Conservation (phyloP, 2,797 vertebrate genomes). For the Myotis vivesi region DNA sequence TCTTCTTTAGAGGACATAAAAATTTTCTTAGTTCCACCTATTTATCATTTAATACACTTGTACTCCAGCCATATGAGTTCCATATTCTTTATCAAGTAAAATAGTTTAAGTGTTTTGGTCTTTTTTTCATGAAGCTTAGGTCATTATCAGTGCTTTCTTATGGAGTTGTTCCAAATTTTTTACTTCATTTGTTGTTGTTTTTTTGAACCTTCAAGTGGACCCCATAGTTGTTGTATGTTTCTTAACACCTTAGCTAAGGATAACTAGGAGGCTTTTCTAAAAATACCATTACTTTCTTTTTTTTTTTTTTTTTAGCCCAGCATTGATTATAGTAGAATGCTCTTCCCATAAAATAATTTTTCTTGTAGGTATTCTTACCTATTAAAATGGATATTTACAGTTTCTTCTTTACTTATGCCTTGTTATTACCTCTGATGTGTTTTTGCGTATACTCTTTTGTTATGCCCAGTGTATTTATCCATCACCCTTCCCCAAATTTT, state of each 20-base stretch:
- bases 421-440: neutral
- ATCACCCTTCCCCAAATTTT: neutral
- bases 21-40: neutral
- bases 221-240: neutral
- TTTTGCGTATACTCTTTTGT: neutral
- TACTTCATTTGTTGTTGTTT: neutral
- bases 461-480: neutral
- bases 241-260: neutral
- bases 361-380: neutral
- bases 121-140: neutral
- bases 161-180: neutral
- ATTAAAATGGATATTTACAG: neutral
- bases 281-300: neutral
- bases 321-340: neutral
- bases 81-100: constrained; percentile 4
- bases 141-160: constrained; percentile 1
- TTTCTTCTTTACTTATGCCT: constrained; percentile 14
- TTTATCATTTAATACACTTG: neutral
- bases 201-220: neutral
- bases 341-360: neutral
- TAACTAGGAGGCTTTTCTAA: neutral
- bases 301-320: neutral
- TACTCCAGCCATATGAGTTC: neutral
- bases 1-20: neutral
- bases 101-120: neutral